phyloP scores from a whole-genome alignment of 2,113 vertebrate genomes.

The Hemibagrus wyckioides region DNA sequence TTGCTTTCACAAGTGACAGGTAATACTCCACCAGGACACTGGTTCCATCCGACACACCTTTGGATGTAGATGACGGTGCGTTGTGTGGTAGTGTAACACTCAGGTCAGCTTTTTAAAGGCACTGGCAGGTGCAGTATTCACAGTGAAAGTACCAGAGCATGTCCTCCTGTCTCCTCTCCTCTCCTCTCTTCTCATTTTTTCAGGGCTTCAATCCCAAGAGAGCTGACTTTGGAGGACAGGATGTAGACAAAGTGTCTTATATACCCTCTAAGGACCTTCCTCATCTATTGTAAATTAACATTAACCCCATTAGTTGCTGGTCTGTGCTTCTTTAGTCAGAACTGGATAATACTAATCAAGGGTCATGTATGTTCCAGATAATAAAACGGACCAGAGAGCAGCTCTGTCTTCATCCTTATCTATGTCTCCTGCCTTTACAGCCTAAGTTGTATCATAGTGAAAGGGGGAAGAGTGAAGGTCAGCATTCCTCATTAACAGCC shows the following conservation, averaged over 20 bases:
- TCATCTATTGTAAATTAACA: constrained; percentile 29
- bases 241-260: constrained; percentile 35
- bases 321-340: neutral
- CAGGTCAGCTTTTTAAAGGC: constrained; percentile 35
- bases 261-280: neutral
- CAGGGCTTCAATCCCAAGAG: constrained; percentile 5
- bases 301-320: constrained; percentile 2
- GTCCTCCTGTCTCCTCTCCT: neutral
- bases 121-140: constrained; percentile 27
- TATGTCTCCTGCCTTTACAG: constrained; percentile 33
- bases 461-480: constrained; percentile 67
- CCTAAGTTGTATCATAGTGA: constrained; percentile 40
- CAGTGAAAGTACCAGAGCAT: constrained; percentile 7
- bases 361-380: neutral
- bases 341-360: constrained; percentile 10
- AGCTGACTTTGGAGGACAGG: constrained; percentile 5
- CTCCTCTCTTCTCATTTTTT: neutral
- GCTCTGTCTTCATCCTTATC: constrained; percentile 27
- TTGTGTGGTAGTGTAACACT: constrained; percentile 24
- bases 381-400: neutral
- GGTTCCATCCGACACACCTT: constrained; percentile 31
- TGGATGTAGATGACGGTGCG: constrained; percentile 31
- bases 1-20: constrained; percentile 51
- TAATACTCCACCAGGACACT: constrained; percentile 32
- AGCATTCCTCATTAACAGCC: constrained; percentile 71